phyloP scores from a whole-genome alignment of 2,113 vertebrate species.

The Rhegmatorhina hoffmannsi region DNA sequence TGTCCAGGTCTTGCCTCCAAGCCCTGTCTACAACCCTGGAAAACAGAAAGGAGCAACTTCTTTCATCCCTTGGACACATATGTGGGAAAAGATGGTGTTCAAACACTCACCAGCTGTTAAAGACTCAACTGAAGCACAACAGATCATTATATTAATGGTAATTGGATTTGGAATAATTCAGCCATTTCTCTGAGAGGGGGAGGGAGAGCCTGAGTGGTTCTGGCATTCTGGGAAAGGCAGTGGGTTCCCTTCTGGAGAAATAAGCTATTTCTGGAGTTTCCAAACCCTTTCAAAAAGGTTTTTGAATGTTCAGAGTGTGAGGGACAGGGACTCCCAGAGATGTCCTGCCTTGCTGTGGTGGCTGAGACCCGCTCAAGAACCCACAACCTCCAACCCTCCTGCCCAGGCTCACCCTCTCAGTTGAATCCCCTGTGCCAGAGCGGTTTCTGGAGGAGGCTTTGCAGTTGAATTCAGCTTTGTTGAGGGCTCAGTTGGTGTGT shows the following conservation, averaged over 20 bases:
- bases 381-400: background rate
- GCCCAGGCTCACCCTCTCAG: accelerated
- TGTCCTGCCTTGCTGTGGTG: background rate
- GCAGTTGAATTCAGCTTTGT: background rate
- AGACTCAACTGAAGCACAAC: background rate
- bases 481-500: background rate
- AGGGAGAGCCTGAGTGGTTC: background rate
- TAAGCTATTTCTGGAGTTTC: background rate
- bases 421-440: background rate
- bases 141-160: background rate
- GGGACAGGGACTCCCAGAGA: background rate
- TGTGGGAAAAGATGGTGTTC: background rate
- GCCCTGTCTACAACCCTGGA: background rate
- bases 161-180: background rate
- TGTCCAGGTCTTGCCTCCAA: background rate
- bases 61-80: background rate
- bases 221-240: background rate
- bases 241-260: background rate
- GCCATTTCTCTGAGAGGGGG: background rate
- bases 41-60: background rate
- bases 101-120: background rate
- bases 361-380: background rate
- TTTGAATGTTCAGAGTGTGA: background rate
- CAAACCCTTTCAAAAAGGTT: background rate
- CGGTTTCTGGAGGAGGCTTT: background rate